Conservation (phyloP, 2,797 vertebrate genomes). For the Acanthurus leucopareius region DNA sequence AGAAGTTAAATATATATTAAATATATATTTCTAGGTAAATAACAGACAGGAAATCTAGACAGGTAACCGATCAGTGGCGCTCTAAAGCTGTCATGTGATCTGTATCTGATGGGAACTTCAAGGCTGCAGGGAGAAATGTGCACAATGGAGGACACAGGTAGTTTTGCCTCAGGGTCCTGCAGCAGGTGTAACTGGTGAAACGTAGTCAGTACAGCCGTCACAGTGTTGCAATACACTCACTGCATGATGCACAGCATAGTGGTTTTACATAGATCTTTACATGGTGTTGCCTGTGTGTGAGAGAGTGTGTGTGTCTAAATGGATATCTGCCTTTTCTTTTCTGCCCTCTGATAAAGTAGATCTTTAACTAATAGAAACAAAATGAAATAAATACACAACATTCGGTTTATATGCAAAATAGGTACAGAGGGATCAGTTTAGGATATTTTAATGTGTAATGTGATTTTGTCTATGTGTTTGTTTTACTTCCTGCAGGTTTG, state of each 20-base stretch:
- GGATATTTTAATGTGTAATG: no score
- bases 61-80: background rate
- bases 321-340: no score
- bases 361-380: no score
- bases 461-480: no score
- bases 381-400: no score
- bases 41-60: background rate
- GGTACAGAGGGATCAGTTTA: no score
- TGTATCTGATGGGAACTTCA: background rate
- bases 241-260: background rate
- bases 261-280: conserved; percentile 14
- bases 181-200: background rate
- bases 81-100: background rate
- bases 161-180: background rate
- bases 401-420: no score
- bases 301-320: no score
- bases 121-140: background rate
- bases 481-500: no score
- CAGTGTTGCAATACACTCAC: background rate
- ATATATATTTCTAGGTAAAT: background rate
- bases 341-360: no score
- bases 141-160: background rate
- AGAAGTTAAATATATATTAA: background rate
- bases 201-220: background rate
- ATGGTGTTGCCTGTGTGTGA: background rate